These are phyloP conservation scores for Pyrgilauda ruficollis DNA, from an alignment of 2,113 vertebrate species.

Conservation along the genomic window DNA sequence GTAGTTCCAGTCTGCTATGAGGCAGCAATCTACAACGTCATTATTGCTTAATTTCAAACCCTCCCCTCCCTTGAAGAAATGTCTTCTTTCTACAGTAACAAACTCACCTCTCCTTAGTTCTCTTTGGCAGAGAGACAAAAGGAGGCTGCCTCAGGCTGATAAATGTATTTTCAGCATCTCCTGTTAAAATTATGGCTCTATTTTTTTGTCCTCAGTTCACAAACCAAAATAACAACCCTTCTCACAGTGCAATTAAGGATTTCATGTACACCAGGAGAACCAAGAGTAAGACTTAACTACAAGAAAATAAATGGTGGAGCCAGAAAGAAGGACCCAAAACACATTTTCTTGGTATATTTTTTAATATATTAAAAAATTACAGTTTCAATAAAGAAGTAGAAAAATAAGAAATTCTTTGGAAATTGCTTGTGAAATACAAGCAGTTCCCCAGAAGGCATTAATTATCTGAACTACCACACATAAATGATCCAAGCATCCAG, in stretches of 20 bases:
- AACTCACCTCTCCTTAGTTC: not conserved
- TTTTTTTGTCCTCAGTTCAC: not conserved
- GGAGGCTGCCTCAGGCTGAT: not conserved
- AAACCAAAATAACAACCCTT: not conserved
- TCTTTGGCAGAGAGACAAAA: not conserved
- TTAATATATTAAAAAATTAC: slow-evolving; percentile 52
- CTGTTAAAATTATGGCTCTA: not conserved
- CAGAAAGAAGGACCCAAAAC: not conserved
- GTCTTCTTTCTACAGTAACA: not conserved
- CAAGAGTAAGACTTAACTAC: not conserved
- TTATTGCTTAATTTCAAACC: not conserved
- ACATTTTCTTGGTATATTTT: slow-evolving; percentile 2
- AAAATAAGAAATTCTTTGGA: slow-evolving; percentile 57
- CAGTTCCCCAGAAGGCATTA: not conserved
- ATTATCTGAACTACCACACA: not conserved
- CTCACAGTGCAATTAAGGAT: not conserved
- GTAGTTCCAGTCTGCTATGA: not conserved
- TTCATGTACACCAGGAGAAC: not conserved
- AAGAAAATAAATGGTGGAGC: not conserved
- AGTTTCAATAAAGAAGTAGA: slow-evolving; percentile 49
- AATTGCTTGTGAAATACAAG: slow-evolving; percentile 27
- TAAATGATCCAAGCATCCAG: not conserved
- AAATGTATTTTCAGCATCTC: not conserved
- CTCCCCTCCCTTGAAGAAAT: not conserved
- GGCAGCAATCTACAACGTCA: not conserved